A percentile compares a stretch with the other conserved stretches of the same genome.
These are phyloP conservation scores for Lasioglossum zephyrum DNA, from an alignment of 2,888 invertebrate species.

Conservation along the genomic window DNA sequence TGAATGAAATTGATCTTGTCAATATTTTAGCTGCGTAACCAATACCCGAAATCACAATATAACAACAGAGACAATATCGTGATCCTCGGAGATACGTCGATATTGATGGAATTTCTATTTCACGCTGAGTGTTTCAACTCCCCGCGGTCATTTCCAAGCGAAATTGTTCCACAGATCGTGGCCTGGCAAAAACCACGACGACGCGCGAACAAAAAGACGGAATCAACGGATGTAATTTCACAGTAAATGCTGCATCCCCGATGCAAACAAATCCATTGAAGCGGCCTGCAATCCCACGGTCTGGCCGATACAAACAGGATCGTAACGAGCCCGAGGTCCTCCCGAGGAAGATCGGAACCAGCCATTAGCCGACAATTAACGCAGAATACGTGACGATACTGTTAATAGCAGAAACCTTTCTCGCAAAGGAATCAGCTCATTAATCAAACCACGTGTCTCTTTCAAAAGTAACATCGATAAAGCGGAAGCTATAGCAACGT, in stretches of 20 bases:
- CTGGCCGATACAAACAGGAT: neutral
- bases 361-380: constrained; percentile 48
- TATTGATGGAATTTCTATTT: too few relatives aligned
- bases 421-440: neutral
- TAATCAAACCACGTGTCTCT: neutral
- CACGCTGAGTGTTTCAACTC: too few relatives aligned
- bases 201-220: neutral
- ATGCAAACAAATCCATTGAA: neutral
- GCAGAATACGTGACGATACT: constrained; percentile 44
- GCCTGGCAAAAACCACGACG: neutral
- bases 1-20: too few relatives aligned
- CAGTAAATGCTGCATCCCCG: neutral
- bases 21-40: too few relatives aligned
- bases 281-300: neutral
- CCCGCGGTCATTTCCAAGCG: neutral
- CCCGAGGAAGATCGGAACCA: constrained; percentile 33
- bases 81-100: too few relatives aligned
- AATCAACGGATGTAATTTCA: neutral
- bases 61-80: too few relatives aligned
- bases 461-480: neutral
- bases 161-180: neutral
- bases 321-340: constrained; percentile 18
- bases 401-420: neutral
- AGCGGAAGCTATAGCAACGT: neutral
- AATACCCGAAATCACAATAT: too few relatives aligned